phyloP scores from a whole-genome alignment of 2,113 vertebrate genomes.

The Chitala chitala region DNA sequence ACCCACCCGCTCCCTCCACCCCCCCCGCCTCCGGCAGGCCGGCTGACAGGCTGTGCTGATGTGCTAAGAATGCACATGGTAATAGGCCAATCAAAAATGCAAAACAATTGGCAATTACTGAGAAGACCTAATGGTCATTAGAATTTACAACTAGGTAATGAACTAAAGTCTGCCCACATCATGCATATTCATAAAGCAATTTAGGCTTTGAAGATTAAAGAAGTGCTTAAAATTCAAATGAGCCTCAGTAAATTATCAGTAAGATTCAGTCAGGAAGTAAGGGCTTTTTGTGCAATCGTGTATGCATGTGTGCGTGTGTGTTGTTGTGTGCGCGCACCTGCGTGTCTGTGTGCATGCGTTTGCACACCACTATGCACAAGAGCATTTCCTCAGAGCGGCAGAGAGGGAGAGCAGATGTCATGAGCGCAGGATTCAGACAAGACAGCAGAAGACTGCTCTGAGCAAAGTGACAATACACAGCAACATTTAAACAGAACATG shows the following conservation, averaged over 20 bases:
- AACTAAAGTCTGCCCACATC: conserved; percentile 99
- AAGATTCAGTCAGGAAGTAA: conserved; percentile 94
- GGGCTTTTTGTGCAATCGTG: conserved; percentile 56
- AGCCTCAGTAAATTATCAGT: conserved; percentile 98
- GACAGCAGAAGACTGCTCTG: too few species aligned
- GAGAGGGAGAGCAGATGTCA: too few species aligned
- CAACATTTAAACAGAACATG: too few species aligned
- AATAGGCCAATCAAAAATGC: conserved; percentile 99
- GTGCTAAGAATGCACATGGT: conserved; percentile 94
- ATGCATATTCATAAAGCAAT: conserved; percentile 99
- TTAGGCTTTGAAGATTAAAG: conserved; percentile 99
- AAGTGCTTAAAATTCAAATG: conserved; percentile 99
- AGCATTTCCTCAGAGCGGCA: too few species aligned
- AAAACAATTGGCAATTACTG: conserved; percentile 99
- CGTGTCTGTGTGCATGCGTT: conserved; percentile 27
- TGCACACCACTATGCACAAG: conserved; percentile 33
- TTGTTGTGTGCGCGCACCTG: conserved; percentile 25
- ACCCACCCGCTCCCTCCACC: too few species aligned
- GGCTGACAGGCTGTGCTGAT: conserved; percentile 78
- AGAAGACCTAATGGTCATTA: conserved; percentile 99
- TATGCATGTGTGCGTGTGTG: conserved; percentile 42
- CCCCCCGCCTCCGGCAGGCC: too few species aligned
- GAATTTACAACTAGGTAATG: conserved; percentile 99
- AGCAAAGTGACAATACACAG: too few species aligned
- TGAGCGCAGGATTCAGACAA: too few species aligned